A percentile compares a stretch with the other conserved stretches of the same genome.
These are phyloP conservation scores for Melierax canorus DNA, from an alignment of 2,113 vertebrate genomes.

Conservation along the genomic window DNA sequence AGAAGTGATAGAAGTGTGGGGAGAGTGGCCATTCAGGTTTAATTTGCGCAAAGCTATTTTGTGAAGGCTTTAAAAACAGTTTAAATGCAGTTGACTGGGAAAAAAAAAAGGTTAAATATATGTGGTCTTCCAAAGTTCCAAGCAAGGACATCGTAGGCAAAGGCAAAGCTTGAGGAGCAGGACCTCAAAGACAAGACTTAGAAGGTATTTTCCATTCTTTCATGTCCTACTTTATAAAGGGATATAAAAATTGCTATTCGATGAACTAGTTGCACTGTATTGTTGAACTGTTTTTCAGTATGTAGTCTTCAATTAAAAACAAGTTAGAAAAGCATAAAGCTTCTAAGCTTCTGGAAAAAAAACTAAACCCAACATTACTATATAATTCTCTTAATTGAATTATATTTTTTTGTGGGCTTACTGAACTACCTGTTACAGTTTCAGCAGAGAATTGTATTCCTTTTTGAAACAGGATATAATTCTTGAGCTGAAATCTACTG, in stretches of 20 bases:
- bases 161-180: neutral
- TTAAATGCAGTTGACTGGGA: neutral
- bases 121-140: neutral
- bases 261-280: neutral
- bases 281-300: neutral
- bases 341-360: neutral
- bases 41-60: neutral
- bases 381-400: neutral
- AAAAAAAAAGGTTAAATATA: neutral
- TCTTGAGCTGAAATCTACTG: neutral
- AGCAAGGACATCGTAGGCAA: neutral
- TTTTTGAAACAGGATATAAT: neutral
- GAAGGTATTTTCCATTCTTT: neutral
- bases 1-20: neutral
- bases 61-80: neutral
- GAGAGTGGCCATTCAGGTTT: neutral
- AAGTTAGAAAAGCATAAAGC: neutral
- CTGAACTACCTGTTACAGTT: neutral
- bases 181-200: neutral
- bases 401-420: neutral
- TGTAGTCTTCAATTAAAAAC: neutral
- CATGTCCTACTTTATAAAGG: neutral
- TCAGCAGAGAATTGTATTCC: neutral
- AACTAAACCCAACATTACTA: accelerated
- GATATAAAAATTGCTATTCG: neutral